Evolutionary conservation across 2,113 vertebrate species (phyloP).

Genomic region (Sterna hirundo): DNA sequence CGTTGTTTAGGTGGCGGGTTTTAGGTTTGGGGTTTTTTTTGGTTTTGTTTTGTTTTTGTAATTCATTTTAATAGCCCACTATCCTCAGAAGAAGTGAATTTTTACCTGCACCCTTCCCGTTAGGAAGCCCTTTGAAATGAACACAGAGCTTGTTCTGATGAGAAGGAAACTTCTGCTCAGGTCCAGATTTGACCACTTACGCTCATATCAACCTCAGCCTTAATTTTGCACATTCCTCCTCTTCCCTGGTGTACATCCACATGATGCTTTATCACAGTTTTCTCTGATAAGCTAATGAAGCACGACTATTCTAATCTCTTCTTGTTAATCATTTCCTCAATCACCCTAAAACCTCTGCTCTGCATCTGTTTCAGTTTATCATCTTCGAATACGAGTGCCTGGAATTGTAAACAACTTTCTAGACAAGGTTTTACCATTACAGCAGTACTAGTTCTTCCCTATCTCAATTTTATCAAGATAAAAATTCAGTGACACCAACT

Average conservation of each 20-base stretch:
- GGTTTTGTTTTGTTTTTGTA: no score
- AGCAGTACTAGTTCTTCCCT: not conserved
- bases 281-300: not conserved
- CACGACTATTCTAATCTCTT: not conserved
- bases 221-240: not conserved
- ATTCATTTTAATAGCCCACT: not conserved
- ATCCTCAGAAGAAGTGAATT: not conserved
- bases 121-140: not conserved
- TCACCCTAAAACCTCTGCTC: not conserved
- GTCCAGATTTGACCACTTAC: not conserved
- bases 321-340: not conserved
- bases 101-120: not conserved
- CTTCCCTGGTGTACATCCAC: not conserved
- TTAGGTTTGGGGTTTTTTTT: not conserved
- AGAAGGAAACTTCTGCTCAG: not conserved
- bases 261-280: not conserved
- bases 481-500: not conserved
- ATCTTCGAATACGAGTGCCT: not conserved
- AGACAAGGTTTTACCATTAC: not conserved
- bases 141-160: not conserved
- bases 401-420: not conserved
- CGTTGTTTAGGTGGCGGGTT: not conserved
- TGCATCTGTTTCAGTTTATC: not conserved
- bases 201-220: not conserved
- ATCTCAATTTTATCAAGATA: not conserved